Evolutionary conservation across 1,140 invertebrate genomes (phyloP), one percentile per base, ranked within the genome.

Genomic region (Ostrea denselamellosa): DNA sequence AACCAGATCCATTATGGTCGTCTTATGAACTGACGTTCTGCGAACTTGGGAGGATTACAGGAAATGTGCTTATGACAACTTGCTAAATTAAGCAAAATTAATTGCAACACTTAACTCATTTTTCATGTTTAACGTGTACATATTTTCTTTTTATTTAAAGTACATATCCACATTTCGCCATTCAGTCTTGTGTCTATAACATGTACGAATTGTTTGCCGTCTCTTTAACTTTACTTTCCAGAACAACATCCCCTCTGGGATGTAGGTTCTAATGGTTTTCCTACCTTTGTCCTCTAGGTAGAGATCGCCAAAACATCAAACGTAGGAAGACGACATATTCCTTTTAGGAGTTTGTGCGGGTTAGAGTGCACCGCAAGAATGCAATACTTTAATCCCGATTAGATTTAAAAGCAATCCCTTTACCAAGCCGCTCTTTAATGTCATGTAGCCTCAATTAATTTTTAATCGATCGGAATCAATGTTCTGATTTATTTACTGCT

Each of bases 381-480:
- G 68, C 28, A 34, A 77, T 77, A 77, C 68, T 77, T 77, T 77
- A 77, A 77, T 77, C 25, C 68, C 68, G 68, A 77, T 28, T 77
- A 77, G 12, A 77, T 77, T 77, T 77, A 77, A 77, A 77, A 77
- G 68, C 68, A 34, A 77, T 77, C 25, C 28, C 25, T 25, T 28
- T 14, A 34, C 22, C 25, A 28, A 25, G 28, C 8, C 25, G 68
- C 5, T 44, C 25, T 77, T 77, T 77, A 28, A 77, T 77, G 68
- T 77, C 68, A 77, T 34, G 68, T 25, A 77, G 68, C 25, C 68
- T 77, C 68, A 77, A 77, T 77, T 77, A 44, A 77, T 77, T 77
- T 17, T 44, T 77, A 77, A 77, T 77, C 68, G 68, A 22, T 77
- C 68, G 68, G 68, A 25, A 77, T 77, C 68, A 77, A 77, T 34